phyloP scores from a whole-genome alignment of 2,113 vertebrate species.

The Apodemus sylvaticus region DNA sequence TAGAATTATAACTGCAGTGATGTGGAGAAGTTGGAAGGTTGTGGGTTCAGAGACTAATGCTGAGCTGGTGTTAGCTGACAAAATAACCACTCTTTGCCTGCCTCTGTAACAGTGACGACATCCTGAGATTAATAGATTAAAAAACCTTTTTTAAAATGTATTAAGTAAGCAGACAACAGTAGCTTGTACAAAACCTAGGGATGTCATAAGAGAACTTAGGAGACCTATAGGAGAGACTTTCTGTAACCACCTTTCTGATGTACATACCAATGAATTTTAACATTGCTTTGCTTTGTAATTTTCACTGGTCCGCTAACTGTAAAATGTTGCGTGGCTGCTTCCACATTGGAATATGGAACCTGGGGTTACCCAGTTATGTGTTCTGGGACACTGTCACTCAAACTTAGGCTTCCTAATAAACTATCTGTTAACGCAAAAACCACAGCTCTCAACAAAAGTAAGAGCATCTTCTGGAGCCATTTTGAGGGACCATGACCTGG shows the following conservation, averaged over 20 bases:
- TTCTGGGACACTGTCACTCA: not conserved
- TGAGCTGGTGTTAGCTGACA: not conserved
- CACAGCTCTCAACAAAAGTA: not conserved
- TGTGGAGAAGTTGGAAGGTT: not conserved
- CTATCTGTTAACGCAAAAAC: not conserved
- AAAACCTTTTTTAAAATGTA: not conserved
- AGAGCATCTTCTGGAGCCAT: not conserved
- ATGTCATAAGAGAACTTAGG: not conserved
- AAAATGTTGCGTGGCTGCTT: not conserved
- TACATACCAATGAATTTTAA: not conserved
- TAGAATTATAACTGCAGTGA: not conserved
- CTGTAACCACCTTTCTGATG: not conserved
- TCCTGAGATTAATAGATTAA: not conserved
- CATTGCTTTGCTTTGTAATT: not conserved
- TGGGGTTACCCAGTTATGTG: not conserved
- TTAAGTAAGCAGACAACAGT: not conserved
- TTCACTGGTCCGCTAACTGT: not conserved
- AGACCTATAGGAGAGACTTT: not conserved
- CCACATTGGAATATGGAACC: not conserved
- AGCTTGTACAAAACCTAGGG: not conserved
- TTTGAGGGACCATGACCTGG: not conserved
- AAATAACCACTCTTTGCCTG: not conserved
- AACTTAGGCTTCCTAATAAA: not conserved
- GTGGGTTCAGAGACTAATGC: not conserved
- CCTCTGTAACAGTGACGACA: not conserved